phyloP scores from a whole-genome alignment of 2,888 invertebrate species.

The Leptinotarsa juncta region DNA sequence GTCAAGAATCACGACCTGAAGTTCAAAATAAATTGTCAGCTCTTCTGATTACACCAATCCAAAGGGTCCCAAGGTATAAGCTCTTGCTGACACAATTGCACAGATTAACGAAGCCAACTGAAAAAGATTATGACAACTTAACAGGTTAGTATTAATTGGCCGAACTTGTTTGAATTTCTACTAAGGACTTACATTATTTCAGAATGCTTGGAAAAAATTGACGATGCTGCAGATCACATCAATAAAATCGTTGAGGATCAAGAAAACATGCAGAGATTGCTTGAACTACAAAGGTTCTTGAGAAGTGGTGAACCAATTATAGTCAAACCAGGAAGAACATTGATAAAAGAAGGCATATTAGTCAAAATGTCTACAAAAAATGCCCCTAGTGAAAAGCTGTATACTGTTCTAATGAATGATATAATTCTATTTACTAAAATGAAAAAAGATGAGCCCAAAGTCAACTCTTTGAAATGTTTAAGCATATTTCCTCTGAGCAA shows the following conservation, averaged over 20 bases:
- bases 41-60: constrained; percentile 81
- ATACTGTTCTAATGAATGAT: constrained; percentile 79
- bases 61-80: constrained; percentile 82
- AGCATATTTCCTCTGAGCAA: constrained; percentile 78
- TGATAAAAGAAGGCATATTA: constrained; percentile 76
- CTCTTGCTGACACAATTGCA: constrained; percentile 77
- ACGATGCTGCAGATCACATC: constrained; percentile 77
- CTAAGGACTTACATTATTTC: constrained; percentile 42
- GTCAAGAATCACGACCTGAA: constrained; percentile 77
- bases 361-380: constrained; percentile 59
- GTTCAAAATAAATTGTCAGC: constrained; percentile 78
- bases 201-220: constrained; percentile 77
- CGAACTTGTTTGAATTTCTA: constrained; percentile 5
- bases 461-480: constrained; percentile 73
- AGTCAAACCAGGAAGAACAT: constrained; percentile 75
- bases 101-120: constrained; percentile 50
- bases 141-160: constrained; percentile 44
- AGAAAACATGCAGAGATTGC: constrained; percentile 76
- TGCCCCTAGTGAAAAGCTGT: constrained; percentile 68
- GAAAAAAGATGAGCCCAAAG: constrained; percentile 69
- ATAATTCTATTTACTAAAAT: constrained; percentile 80
- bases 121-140: constrained; percentile 48
- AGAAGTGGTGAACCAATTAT: constrained; percentile 73
- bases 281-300: constrained; percentile 76
- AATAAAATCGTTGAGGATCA: constrained; percentile 80